Evolutionary conservation across 2,888 invertebrate genomes (phyloP).

Genomic region (Leptogaster cylindrica): DNA sequence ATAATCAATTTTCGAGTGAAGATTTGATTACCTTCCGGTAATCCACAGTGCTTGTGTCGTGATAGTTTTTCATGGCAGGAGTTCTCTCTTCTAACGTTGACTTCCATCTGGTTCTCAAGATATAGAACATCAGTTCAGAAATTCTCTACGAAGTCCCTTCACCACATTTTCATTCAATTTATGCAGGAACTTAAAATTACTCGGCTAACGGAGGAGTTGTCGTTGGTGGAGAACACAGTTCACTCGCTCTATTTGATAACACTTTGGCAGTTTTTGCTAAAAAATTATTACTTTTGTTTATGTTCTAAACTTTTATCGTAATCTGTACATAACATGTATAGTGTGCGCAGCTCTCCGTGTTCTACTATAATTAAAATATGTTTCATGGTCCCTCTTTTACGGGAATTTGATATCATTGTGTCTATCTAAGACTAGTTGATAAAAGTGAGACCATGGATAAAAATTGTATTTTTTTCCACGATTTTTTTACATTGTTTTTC

Average conservation of each 20-base stretch:
- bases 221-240: constrained; percentile 49
- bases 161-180: constrained; percentile 23
- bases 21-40: constrained; percentile 50
- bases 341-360: constrained; percentile 37
- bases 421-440: constrained; percentile 32
- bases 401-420: constrained; percentile 3
- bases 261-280: constrained; percentile 54
- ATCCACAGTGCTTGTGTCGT: constrained; percentile 52
- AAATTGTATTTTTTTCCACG: constrained; percentile 1
- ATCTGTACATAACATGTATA: constrained; percentile 15
- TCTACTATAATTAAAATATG: constrained; percentile 35
- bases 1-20: constrained; percentile 49
- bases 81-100: constrained; percentile 42
- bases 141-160: constrained; percentile 31
- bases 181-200: constrained; percentile 40
- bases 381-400: constrained; percentile 28
- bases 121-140: constrained; percentile 29
- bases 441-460: constrained; percentile 26
- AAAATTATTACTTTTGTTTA: constrained; percentile 45
- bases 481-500: constrained; percentile 49
- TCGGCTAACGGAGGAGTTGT: constrained; percentile 56
- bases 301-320: constrained; percentile 18
- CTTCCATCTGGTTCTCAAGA: constrained; percentile 12
- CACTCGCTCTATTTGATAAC: constrained; percentile 42
- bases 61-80: constrained; percentile 47